Conservation (phyloP, 2,113 vertebrate species). For the Limnothrissa miodon region DNA sequence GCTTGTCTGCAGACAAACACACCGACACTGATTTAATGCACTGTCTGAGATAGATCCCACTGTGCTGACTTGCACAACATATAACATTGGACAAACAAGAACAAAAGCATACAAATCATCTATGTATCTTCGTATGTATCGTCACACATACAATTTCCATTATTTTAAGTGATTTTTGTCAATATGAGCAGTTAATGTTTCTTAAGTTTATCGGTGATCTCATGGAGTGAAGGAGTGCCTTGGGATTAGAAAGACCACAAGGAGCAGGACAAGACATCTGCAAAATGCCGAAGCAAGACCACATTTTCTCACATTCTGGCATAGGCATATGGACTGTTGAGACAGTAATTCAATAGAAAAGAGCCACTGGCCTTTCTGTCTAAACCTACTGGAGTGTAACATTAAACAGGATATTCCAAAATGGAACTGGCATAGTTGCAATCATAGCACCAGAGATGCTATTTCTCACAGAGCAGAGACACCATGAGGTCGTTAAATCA, state of each 20-base stretch:
- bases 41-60: not conserved
- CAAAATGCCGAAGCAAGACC: not conserved
- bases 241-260: not conserved
- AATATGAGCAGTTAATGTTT: not conserved
- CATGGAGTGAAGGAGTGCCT: not conserved
- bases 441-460: not conserved
- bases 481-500: not conserved
- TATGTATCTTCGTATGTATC: not conserved
- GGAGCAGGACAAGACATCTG: not conserved
- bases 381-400: not conserved
- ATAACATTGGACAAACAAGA: not conserved
- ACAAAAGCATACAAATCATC: not conserved
- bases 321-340: not conserved
- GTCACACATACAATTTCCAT: not conserved
- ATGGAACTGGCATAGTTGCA: not conserved
- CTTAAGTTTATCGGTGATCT: slow-evolving; percentile 1
- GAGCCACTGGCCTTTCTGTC: not conserved
- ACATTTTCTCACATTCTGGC: not conserved
- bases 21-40: not conserved
- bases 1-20: not conserved
- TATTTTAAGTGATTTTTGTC: not conserved
- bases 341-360: not conserved
- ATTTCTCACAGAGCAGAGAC: slow-evolving; percentile 5
- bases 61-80: not conserved
- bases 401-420: slow-evolving; percentile 2